Percentiles rank a stretch among this genome's conserved stretches.
These are phyloP conservation scores for Brachyopa scutellaris DNA, from an alignment of 2,888 invertebrate genomes.

Conservation along the genomic window DNA sequence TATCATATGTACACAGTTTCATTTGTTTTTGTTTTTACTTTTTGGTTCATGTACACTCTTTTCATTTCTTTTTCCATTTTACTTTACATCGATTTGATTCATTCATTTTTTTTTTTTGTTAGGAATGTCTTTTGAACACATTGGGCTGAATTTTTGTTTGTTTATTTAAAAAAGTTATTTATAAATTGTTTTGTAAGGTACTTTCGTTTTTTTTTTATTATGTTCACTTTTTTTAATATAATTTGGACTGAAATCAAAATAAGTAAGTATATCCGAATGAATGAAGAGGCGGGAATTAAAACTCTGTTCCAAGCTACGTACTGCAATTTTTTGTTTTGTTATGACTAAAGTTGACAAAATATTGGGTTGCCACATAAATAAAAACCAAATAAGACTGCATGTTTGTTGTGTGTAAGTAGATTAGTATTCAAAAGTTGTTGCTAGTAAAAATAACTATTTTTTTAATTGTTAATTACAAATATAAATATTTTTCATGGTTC, in stretches of 20 bases:
- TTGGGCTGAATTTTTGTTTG: constrained; percentile 70
- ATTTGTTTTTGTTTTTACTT: constrained; percentile 32
- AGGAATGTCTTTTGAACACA: constrained; percentile 64
- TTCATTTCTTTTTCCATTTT: constrained; percentile 44
- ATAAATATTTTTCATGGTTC: constrained; percentile 71
- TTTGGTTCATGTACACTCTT: constrained; percentile 67
- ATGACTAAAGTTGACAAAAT: too few species aligned
- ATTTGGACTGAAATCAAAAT: constrained; percentile 31
- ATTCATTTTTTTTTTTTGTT: constrained; percentile 3
- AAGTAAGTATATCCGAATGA: constrained; percentile 7
- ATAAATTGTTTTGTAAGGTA: constrained; percentile 42
- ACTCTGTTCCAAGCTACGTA: constrained; percentile 1
- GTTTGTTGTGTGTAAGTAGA: constrained; percentile 59
- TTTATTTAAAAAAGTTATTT: constrained; percentile 42
- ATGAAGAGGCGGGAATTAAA: background rate
- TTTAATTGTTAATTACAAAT: constrained; percentile 34
- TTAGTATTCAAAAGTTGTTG: constrained; percentile 53
- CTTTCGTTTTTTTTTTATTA: constrained; percentile 39
- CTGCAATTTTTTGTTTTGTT: background rate
- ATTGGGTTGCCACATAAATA: background rate
- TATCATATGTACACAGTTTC: constrained; percentile 33
- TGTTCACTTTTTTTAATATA: constrained; percentile 1
- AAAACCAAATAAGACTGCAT: constrained; percentile 4
- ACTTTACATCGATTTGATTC: constrained; percentile 39
- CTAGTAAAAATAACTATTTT: constrained; percentile 66